phyloP scores from a whole-genome alignment of 2,888 invertebrate genomes.

The Sinelater perroti region DNA sequence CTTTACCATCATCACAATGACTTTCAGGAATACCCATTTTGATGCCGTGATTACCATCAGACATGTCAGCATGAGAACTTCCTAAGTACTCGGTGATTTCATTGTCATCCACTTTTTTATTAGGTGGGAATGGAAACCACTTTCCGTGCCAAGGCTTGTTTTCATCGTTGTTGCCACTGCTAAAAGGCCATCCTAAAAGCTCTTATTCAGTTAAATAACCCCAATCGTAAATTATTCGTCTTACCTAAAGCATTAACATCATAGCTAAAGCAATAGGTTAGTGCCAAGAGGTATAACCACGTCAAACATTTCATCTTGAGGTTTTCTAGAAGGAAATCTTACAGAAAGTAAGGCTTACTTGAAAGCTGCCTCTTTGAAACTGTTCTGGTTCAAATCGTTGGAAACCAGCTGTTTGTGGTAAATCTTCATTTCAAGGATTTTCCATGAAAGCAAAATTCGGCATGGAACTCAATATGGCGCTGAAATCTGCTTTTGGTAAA shows the following conservation, averaged over 20 bases:
- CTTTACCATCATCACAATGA: constrained; percentile 74
- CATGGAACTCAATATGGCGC: too few relatives aligned
- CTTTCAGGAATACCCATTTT: constrained; percentile 65
- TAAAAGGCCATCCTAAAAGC: constrained; percentile 1
- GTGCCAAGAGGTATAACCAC: too few relatives aligned
- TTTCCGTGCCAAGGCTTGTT: constrained; percentile 53
- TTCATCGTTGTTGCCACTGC: background rate
- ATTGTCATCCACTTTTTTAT: constrained; percentile 44
- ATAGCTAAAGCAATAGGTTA: background rate
- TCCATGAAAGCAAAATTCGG: too few relatives aligned
- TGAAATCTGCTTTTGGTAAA: too few relatives aligned
- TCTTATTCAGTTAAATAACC: too few relatives aligned
- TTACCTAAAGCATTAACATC: constrained; percentile 8
- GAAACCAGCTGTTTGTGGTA: too few relatives aligned
- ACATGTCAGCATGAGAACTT: constrained; percentile 35
- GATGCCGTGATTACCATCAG: constrained; percentile 57
- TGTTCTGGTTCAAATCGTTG: too few relatives aligned
- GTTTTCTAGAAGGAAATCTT: too few relatives aligned
- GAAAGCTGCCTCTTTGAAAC: too few relatives aligned
- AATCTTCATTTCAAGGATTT: too few relatives aligned
- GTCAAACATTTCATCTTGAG: too few relatives aligned
- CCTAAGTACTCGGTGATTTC: constrained; percentile 41
- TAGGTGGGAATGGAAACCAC: constrained; percentile 58
- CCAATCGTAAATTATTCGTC: background rate
- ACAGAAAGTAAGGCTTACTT: too few relatives aligned